Evolutionary conservation across 1,140 invertebrate genomes (phyloP).

Genomic region (Vanessa tameamea): DNA sequence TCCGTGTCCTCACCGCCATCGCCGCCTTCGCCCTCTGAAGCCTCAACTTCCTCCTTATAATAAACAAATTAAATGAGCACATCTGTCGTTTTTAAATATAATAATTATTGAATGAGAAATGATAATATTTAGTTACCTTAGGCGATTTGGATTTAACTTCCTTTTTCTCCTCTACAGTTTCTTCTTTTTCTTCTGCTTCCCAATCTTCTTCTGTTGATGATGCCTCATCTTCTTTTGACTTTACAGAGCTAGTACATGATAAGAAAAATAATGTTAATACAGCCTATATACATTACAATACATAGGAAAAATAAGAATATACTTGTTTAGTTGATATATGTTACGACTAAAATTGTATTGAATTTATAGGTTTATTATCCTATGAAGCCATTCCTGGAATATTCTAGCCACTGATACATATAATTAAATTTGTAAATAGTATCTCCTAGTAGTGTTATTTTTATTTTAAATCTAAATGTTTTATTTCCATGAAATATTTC

Average conservation of each 20-base stretch:
- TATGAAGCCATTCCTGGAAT: not conserved
- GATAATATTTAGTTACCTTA: slow-evolving; percentile 48
- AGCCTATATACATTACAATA: not conserved
- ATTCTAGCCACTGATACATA: not conserved
- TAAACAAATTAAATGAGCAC: not conserved
- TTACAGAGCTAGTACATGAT: slow-evolving; percentile 57
- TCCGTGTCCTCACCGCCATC: slow-evolving; percentile 70
- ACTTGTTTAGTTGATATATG: not conserved
- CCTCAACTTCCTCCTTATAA: slow-evolving; percentile 51
- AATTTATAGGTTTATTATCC: not conserved
- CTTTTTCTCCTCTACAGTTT: slow-evolving; percentile 66
- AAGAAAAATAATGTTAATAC: slow-evolving; percentile 2
- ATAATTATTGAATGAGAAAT: not conserved
- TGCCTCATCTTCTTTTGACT: slow-evolving; percentile 76
- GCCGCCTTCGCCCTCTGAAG: slow-evolving; percentile 54
- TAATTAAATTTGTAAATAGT: too few relatives aligned
- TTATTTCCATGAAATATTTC: not conserved
- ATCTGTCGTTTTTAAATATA: not conserved
- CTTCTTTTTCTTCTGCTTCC: slow-evolving; percentile 76
- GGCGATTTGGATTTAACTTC: slow-evolving; percentile 72
- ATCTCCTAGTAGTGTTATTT: not conserved
- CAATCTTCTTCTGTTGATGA: slow-evolving; percentile 79
- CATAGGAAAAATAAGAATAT: not conserved
- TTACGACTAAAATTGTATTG: not conserved
- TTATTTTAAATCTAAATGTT: not conserved